These are phyloP conservation scores for Drosophila navojoa DNA, from an alignment of 1,140 invertebrate genomes.

Conservation along the genomic window DNA sequence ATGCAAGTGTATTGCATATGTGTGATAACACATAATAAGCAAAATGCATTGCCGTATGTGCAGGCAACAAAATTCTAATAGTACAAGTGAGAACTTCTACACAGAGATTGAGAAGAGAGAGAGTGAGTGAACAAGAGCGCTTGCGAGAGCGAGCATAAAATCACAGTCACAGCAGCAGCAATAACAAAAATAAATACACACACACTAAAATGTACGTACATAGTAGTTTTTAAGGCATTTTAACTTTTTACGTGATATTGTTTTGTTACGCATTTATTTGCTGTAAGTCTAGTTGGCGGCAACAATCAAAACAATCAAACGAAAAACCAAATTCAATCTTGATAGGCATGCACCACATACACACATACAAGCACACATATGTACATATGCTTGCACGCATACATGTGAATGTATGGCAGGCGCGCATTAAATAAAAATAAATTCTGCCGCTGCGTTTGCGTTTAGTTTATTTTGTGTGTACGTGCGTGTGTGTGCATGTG, in stretches of 20 bases:
- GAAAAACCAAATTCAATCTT: constrained; percentile 45
- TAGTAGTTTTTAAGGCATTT: constrained; percentile 31
- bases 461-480: constrained; percentile 36
- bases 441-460: constrained; percentile 52
- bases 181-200: constrained; percentile 72
- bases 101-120: constrained; percentile 29
- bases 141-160: constrained; percentile 61
- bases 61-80: constrained; percentile 39
- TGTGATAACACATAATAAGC: constrained; percentile 29
- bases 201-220: constrained; percentile 56
- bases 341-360: constrained; percentile 37
- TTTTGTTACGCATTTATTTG: constrained; percentile 34
- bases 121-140: constrained; percentile 33
- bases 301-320: constrained; percentile 49
- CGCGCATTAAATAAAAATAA: constrained; percentile 73
- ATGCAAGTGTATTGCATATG: constrained; percentile 14
- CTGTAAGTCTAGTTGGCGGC: constrained; percentile 14
- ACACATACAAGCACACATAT: constrained; percentile 48
- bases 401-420: constrained; percentile 32
- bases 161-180: constrained; percentile 60
- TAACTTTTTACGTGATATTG: constrained; percentile 21
- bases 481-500: constrained; percentile 13
- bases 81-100: constrained; percentile 31
- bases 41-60: constrained; percentile 11
- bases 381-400: constrained; percentile 42